Conservation (phyloP, 2,113 vertebrate genomes). For the Proteles cristata region DNA sequence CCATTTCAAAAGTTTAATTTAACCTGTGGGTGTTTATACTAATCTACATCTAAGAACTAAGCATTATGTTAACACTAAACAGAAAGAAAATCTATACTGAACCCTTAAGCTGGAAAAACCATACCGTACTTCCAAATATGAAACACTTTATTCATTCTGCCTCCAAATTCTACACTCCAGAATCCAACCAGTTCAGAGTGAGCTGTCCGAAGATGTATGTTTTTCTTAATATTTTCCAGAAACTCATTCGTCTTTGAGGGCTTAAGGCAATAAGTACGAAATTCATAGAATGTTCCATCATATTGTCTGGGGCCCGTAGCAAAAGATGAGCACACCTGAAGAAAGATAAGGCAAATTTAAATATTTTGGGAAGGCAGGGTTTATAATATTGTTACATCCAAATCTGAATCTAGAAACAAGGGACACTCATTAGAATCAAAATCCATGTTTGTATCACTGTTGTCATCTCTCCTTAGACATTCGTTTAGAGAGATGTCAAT, state of each 20-base stretch:
- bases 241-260: constrained; percentile 91
- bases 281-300: constrained; percentile 91
- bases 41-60: neutral
- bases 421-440: neutral
- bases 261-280: constrained; percentile 91
- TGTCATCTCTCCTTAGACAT: neutral
- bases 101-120: constrained; percentile 37
- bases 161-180: constrained; percentile 93
- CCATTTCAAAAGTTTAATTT: neutral
- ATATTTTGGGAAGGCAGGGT: neutral
- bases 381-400: neutral
- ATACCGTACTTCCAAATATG: constrained; percentile 96
- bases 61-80: neutral
- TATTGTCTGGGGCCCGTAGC: constrained; percentile 89
- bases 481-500: neutral
- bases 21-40: neutral
- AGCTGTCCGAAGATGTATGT: constrained; percentile 89
- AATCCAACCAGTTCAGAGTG: constrained; percentile 93
- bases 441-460: neutral
- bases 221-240: constrained; percentile 88
- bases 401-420: neutral
- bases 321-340: constrained; percentile 78
- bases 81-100: neutral
- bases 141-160: constrained; percentile 92
- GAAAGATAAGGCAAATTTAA: constrained; percentile 50